Evolutionary conservation across 1,140 invertebrate species (phyloP), one percentile per base, ranked within the genome.

Genomic region (Caenorhabditis elegans): DNA sequence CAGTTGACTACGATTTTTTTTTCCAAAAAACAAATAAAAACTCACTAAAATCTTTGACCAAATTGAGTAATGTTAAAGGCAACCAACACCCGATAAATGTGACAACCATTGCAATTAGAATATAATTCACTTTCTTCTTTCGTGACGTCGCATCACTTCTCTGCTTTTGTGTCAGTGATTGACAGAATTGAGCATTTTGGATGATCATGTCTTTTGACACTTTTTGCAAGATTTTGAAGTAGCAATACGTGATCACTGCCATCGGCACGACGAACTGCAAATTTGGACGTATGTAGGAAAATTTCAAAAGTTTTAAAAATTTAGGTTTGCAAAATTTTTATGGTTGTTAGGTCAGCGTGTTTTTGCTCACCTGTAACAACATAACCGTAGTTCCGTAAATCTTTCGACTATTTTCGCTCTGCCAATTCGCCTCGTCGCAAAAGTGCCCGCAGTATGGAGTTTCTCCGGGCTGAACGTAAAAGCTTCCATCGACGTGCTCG

Each of bases 191-290:
- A 26, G 47, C 86, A 83, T 89, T 89, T 81, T 90, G 87, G 34
- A 87, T 84, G 70, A 89, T 89, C 87, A 89, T 89, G 53, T 89
- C 88, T 51, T 77, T 78, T 17, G 75, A 76, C 0, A 84, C 84
- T 82, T 90, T 89, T 39, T 79, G 79, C 24, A 89, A 70, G 19
- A 89, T 89, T 43, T 86, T 65, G 79, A 83, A 86, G 81, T 89
- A 89, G 55, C 88, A 89, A 78, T 86, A 89, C 17, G 87, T 89
- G 28, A 89, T 89, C 15, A 90, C 87, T 11, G 83, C 83, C 86
- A 90, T 86, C 19, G 88, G 88, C n/a, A 89, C 80, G 43, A 88
- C 84, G 78, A 89, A 89, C 85, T 89, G 84, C 26, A 82, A 86
- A 43, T 51, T 28, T 6, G 13, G n/a, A 43, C 39, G 39, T 8